These are phyloP conservation scores for Alectura lathami DNA, from an alignment of 2,113 vertebrate species.

Conservation along the genomic window DNA sequence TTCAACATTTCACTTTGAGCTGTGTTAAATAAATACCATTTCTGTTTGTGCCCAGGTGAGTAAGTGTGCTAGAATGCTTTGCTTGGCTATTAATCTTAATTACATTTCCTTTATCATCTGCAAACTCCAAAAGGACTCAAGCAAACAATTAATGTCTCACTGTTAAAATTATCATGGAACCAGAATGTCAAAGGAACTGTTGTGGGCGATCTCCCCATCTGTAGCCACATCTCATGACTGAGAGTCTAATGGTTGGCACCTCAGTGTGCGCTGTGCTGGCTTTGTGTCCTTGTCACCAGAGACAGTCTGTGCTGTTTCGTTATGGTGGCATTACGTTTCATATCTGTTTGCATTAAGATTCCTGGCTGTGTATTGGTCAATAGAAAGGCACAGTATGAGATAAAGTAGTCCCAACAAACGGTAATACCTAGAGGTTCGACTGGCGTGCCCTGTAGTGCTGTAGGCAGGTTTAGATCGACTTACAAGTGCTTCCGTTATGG, in stretches of 20 bases:
- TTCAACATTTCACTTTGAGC: neutral
- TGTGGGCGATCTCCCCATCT: neutral
- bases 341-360: neutral
- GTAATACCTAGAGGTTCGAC: neutral
- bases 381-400: neutral
- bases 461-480: neutral
- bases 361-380: neutral
- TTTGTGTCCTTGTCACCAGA: neutral
- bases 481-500: neutral
- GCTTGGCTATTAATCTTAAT: constrained; percentile 1
- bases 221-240: neutral
- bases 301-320: neutral
- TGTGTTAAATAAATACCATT: neutral
- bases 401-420: neutral
- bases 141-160: neutral
- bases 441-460: neutral
- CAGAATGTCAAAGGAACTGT: neutral
- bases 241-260: neutral
- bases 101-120: neutral
- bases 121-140: neutral
- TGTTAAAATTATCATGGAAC: neutral
- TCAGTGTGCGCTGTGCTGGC: neutral
- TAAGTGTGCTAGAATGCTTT: constrained; percentile 17
- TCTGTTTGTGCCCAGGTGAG: neutral
- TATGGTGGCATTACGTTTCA: neutral